A percentile compares a stretch with the other conserved stretches of the same genome.
Evolutionary conservation across 1,140 invertebrate genomes (phyloP).

Genomic region (Heliothis subflexa): DNA sequence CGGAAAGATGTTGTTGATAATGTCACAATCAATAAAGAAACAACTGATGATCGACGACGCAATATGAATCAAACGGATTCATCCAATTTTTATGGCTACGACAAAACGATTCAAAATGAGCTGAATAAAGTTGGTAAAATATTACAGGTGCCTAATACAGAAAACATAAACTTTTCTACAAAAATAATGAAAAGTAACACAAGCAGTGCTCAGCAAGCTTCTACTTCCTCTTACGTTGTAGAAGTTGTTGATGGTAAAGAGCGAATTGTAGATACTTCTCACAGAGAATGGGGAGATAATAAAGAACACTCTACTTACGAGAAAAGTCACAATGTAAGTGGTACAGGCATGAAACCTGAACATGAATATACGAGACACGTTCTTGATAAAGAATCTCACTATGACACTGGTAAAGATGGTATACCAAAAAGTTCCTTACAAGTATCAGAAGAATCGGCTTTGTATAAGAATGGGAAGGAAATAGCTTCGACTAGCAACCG

Average conservation of each 20-base stretch:
- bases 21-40: conserved; percentile 55
- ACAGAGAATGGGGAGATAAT: conserved; percentile 86
- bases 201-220: conserved; percentile 83
- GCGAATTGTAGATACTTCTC: conserved; percentile 85
- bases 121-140: conserved; percentile 78
- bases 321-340: conserved; percentile 79
- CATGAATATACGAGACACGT: conserved; percentile 86
- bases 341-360: conserved; percentile 85
- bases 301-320: conserved; percentile 85
- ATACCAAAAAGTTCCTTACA: conserved; percentile 76
- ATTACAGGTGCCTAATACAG: conserved; percentile 71
- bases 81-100: conserved; percentile 81
- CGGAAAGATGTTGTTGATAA: conserved; percentile 53
- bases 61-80: conserved; percentile 77
- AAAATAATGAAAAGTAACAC: conserved; percentile 83
- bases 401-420: conserved; percentile 86
- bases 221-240: conserved; percentile 86
- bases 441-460: conserved; percentile 76
- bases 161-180: conserved; percentile 78
- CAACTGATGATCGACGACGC: conserved; percentile 55
- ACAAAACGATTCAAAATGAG: conserved; percentile 77
- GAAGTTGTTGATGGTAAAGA: conserved; percentile 88
- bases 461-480: conserved; percentile 81
- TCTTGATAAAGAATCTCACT: conserved; percentile 84
- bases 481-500: conserved; percentile 77